A percentile compares a stretch with the other conserved stretches of the same genome.
These are phyloP conservation scores for Bombyx huttoni DNA, from an alignment of 2,888 invertebrate genomes.

Conservation along the genomic window DNA sequence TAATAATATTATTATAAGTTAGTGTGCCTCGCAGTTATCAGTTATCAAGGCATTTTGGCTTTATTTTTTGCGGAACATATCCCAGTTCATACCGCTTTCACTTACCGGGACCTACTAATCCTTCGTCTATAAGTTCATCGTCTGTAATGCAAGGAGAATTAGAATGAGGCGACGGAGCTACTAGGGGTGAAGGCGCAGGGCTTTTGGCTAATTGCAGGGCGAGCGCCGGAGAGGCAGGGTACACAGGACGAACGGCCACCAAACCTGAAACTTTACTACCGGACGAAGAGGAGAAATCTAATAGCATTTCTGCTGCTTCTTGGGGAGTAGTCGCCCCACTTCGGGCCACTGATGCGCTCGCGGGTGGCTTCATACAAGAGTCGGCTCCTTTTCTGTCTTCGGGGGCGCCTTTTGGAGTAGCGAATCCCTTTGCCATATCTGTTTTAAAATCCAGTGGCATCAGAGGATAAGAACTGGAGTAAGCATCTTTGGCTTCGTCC, in stretches of 20 bases:
- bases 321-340: constrained; percentile 66
- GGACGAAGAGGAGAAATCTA: constrained; percentile 76
- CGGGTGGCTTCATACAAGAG: constrained; percentile 60
- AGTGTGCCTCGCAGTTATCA: neutral
- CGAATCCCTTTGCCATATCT: constrained; percentile 58
- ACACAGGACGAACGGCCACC: constrained; percentile 70
- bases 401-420: constrained; percentile 53
- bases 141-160: constrained; percentile 88
- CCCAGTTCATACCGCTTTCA: constrained; percentile 35
- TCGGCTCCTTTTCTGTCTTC: constrained; percentile 64
- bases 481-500: constrained; percentile 51
- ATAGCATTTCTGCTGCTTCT: constrained; percentile 75
- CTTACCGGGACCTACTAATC: constrained; percentile 84
- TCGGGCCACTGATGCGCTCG: constrained; percentile 50
- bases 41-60: neutral
- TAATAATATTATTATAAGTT: too few species aligned
- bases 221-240: constrained; percentile 77
- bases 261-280: constrained; percentile 70
- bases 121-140: constrained; percentile 92
- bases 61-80: neutral
- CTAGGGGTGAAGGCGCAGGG: constrained; percentile 79
- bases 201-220: constrained; percentile 84
- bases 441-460: constrained; percentile 62
- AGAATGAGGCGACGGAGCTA: constrained; percentile 77
- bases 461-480: constrained; percentile 40